phyloP scores from a whole-genome alignment of 2,113 vertebrate species.

The Mobula birostris region DNA sequence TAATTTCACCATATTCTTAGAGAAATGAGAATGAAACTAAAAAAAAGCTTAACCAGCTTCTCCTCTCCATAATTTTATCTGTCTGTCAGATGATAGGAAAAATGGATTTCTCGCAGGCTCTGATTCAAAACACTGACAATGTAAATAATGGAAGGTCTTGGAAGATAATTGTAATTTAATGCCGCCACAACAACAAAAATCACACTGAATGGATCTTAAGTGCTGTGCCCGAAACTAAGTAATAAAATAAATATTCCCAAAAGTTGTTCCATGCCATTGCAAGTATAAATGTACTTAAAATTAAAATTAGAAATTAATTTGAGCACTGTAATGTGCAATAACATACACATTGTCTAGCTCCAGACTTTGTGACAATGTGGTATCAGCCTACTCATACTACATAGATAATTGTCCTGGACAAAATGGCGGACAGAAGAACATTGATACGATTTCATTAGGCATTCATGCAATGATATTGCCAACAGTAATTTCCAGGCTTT shows the following conservation, averaged over 20 bases:
- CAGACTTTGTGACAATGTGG: background rate
- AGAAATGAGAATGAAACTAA: background rate
- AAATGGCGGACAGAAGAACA: background rate
- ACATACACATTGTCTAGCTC: no score
- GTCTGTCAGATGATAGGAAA: background rate
- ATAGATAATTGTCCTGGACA: background rate
- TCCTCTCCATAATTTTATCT: background rate
- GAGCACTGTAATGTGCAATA: background rate
- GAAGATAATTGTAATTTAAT: slow-evolving; percentile 13
- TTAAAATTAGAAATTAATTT: background rate
- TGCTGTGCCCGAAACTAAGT: background rate
- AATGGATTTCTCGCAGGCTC: background rate
- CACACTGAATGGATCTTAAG: background rate
- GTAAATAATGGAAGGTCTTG: background rate
- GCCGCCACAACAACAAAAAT: background rate
- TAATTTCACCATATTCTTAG: background rate
- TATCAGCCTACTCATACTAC: background rate
- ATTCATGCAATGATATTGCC: background rate
- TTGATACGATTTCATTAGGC: background rate
- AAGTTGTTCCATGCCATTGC: background rate
- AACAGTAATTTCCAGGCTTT: background rate
- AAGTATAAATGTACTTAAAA: background rate
- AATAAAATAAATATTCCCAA: background rate
- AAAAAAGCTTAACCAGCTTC: background rate
- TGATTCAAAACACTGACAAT: background rate